A percentile compares a stretch with the other conserved stretches of the same genome.
Evolutionary conservation across 2,797 vertebrate genomes (phyloP).

Genomic region (Sebastolobus alascanus): DNA sequence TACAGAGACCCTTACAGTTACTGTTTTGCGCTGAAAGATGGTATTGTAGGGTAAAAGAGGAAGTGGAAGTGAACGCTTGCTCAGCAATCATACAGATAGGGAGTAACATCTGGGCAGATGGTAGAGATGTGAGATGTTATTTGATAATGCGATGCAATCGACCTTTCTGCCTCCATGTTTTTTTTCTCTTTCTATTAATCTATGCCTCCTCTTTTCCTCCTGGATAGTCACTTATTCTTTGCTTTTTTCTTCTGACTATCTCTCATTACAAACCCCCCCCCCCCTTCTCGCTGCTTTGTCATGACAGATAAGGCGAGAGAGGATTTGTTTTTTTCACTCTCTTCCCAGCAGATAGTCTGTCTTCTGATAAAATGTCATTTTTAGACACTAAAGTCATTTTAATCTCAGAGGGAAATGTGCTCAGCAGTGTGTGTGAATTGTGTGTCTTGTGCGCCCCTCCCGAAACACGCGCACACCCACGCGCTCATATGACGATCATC

Average conservation of each 20-base stretch:
- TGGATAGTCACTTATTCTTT: slow-evolving; percentile 60
- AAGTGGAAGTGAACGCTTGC: slow-evolving; percentile 46
- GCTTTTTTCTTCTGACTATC: slow-evolving; percentile 21
- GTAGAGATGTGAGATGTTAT: slow-evolving; percentile 47
- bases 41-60: slow-evolving; percentile 22
- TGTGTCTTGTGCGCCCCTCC: not conserved
- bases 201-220: slow-evolving; percentile 54
- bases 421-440: not conserved
- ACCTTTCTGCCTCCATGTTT: slow-evolving; percentile 23
- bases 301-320: slow-evolving; percentile 61
- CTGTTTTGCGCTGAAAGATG: slow-evolving; percentile 16
- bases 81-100: slow-evolving; percentile 25
- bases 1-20: slow-evolving; percentile 15
- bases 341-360: slow-evolving; percentile 53
- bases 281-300: slow-evolving; percentile 46
- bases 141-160: slow-evolving; percentile 46
- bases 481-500: slow-evolving; percentile 81
- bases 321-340: slow-evolving; percentile 60
- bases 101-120: slow-evolving; percentile 52
- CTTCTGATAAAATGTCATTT: slow-evolving; percentile 74
- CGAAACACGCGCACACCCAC: slow-evolving; percentile 49
- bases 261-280: slow-evolving; percentile 34
- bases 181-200: slow-evolving; percentile 54
- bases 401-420: slow-evolving; percentile 63
- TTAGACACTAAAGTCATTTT: slow-evolving; percentile 60